A percentile compares a stretch with the other conserved stretches of the same genome.
Conservation (phyloP, 1,140 invertebrate species). For the Macrobrachium rosenbergii region DNA sequence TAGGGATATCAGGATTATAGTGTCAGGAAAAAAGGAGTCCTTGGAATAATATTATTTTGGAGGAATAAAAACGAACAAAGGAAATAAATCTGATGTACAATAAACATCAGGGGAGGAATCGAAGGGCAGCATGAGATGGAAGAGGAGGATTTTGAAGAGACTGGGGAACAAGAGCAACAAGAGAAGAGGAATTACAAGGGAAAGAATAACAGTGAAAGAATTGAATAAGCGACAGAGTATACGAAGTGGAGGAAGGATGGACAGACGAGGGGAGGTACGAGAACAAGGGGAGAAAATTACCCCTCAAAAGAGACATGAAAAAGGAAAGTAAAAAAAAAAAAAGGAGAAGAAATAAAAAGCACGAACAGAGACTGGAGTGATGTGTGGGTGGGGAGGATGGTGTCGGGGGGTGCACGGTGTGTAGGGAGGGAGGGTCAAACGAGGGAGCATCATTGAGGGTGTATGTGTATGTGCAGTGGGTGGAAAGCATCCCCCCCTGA, state of each 20-base stretch:
- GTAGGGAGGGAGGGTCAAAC: neutral
- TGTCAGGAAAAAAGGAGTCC: no score
- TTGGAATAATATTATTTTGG: no score
- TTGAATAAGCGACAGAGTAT: neutral
- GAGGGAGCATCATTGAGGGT: neutral
- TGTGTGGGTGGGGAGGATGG: no score
- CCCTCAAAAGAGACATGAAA: neutral
- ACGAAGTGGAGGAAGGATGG: neutral
- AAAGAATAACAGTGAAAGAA: neutral
- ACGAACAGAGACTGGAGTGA: neutral
- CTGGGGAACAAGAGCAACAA: neutral
- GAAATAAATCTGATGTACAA: neutral
- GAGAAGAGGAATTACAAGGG: neutral
- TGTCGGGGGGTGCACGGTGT: neutral
- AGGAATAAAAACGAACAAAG: constrained; percentile 6
- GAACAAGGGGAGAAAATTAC: neutral
- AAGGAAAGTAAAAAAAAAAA: neutral
- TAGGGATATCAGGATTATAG: no score
- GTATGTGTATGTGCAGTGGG: constrained; percentile 1
- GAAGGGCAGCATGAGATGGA: neutral
- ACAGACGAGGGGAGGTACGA: neutral
- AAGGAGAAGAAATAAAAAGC: neutral
- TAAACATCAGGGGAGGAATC: neutral
- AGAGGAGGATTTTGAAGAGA: neutral
- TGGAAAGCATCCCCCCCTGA: constrained; percentile 4